Evolutionary conservation across 2,113 vertebrate species (phyloP), one percentile per base, ranked within the genome.

Genomic region (Sinocyclocheilus grahami): DNA sequence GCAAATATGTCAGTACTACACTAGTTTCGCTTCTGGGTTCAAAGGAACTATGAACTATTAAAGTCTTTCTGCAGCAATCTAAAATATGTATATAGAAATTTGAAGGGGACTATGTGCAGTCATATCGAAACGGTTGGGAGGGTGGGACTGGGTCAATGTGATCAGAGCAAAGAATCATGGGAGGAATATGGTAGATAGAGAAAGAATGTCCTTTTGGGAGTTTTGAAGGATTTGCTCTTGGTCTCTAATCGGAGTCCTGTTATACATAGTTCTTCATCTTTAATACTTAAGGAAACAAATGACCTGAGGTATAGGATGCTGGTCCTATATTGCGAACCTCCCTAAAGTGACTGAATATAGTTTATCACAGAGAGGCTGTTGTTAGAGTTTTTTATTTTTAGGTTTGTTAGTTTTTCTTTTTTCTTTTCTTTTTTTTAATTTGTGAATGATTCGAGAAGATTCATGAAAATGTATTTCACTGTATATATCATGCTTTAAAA

Each of bases 401-500:
- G 53, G 33, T 85, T 86, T 60, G 71, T 86, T 89, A 81, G 82
- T 84, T 60, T 78, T 76, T 75, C 79, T 51, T 85, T 82, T 13
- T 24, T n/a, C n/a, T n/a, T 78, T 77, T 4, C 27, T 78, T 5
- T 53, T 78, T 82, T 82, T 71, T 65, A 16, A 82, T n/a, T 69
- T 71, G 81, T 82, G 42, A 53, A 79, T 82, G 85, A 75, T 74
- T 80, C 55, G 71, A 92, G 91, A 89, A 91, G 91, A 91, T 92
- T 71, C 88, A 91, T 82, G 91, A 92, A 91, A 93, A 94, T 93
- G 92, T 93, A 94, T 94, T 94, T 94, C 94, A 94, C 88, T 94
- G 92, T 95, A 93, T 94, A 95, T 95, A 95, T 93, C 82, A 94
- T 94, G 87, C 90, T 94, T 90, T 89, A 78, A 92, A 93, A 91